Conservation (phyloP, 2,797 vertebrate genomes). For the Glyptemys insculpta region DNA sequence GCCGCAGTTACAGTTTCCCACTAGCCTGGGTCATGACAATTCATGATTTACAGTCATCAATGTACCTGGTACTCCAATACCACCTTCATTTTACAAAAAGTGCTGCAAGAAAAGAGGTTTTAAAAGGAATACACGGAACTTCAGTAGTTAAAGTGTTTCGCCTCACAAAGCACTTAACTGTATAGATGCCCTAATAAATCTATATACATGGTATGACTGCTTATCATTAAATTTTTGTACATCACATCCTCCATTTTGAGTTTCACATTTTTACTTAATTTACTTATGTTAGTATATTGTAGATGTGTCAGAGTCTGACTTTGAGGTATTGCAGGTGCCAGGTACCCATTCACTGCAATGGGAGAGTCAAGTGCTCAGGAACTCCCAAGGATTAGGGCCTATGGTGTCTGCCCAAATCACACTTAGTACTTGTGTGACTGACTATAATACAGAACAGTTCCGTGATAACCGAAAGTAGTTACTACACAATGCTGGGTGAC, state of each 20-base stretch:
- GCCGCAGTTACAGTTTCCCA: neutral
- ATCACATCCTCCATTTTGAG: neutral
- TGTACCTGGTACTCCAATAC: neutral
- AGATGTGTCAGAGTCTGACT: neutral
- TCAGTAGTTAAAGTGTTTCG: accelerated
- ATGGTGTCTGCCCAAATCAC: neutral
- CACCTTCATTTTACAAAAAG: accelerated
- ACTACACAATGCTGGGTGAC: neutral
- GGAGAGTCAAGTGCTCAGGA: neutral
- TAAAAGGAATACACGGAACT: accelerated
- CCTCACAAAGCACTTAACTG: accelerated
- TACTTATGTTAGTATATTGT: neutral
- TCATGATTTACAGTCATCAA: neutral
- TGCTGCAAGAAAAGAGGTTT: accelerated
- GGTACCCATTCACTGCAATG: neutral
- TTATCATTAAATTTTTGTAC: neutral
- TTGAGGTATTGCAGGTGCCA: neutral
- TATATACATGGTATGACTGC: neutral
- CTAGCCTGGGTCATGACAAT: neutral
- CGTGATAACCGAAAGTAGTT: neutral
- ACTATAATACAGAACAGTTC: neutral
- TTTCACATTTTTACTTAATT: neutral
- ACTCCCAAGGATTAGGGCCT: neutral
- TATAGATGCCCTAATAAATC: neutral
- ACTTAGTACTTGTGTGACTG: neutral